A percentile compares a stretch with the other conserved stretches of the same genome.
Evolutionary conservation across 2,113 vertebrate genomes (phyloP).

Genomic region (Sylvia atricapilla): DNA sequence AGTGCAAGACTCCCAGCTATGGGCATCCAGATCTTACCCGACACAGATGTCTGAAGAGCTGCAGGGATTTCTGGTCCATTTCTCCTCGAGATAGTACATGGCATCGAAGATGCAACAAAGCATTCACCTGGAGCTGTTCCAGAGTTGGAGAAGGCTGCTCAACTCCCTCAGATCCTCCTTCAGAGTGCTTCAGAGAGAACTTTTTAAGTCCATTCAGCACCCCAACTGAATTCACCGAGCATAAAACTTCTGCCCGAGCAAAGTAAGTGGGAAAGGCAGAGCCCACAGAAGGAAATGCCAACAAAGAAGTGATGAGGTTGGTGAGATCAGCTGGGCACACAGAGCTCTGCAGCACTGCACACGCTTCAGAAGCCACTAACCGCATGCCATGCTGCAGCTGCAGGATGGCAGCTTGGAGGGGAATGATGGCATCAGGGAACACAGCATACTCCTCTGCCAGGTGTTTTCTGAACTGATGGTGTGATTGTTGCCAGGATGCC

Average conservation of each 20-base stretch:
- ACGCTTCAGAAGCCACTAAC: constrained; percentile 86
- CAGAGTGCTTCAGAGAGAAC: constrained; percentile 68
- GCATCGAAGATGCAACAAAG: constrained; percentile 84
- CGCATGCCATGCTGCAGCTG: constrained; percentile 92
- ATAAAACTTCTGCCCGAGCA: constrained; percentile 84
- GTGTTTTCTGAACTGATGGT: constrained; percentile 85
- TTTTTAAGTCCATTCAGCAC: constrained; percentile 78
- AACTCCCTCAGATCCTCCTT: constrained; percentile 28
- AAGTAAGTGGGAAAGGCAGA: constrained; percentile 79
- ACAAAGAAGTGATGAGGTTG: constrained; percentile 76
- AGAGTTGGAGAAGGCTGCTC: constrained; percentile 65
- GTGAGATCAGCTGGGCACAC: constrained; percentile 71
- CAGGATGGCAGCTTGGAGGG: constrained; percentile 83
- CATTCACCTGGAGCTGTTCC: constrained; percentile 83
- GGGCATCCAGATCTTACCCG: constrained; percentile 73
- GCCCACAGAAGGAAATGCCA: constrained; percentile 83
- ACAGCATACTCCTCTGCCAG: constrained; percentile 83
- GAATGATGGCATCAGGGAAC: constrained; percentile 84
- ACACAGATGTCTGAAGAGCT: constrained; percentile 91
- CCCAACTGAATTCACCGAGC: constrained; percentile 82
- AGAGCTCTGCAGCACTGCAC: constrained; percentile 35
- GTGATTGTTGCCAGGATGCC: constrained; percentile 90
- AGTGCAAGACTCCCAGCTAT: neutral
- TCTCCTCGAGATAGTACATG: constrained; percentile 81
- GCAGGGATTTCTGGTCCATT: constrained; percentile 77